Percentiles rank a stretch among this genome's conserved stretches.
Conservation (phyloP, 2,888 invertebrate genomes). For the Caenorhabditis doughertyi region DNA sequence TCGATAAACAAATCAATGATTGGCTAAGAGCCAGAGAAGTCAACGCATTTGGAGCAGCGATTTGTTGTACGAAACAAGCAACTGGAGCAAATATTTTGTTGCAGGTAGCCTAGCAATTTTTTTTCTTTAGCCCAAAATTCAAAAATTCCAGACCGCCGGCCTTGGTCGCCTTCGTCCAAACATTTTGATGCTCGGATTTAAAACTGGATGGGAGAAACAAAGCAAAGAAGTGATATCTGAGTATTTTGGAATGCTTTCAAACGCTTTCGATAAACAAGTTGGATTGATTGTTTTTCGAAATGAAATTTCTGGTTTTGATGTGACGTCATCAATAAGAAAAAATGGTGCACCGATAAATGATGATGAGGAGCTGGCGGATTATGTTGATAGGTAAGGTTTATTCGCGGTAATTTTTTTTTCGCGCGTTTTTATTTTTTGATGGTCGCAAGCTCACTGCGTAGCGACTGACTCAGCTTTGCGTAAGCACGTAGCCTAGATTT, state of each 20-base stretch:
- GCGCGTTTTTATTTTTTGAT: background rate
- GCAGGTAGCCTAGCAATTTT: too few relatives aligned
- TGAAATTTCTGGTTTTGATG: conserved; percentile 59
- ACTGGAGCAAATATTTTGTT: conserved; percentile 59
- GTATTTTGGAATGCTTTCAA: conserved; percentile 62
- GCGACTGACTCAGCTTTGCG: too few relatives aligned
- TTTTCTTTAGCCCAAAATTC: background rate
- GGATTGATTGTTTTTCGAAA: conserved; percentile 64
- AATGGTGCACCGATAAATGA: conserved; percentile 58
- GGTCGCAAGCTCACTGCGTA: too few relatives aligned
- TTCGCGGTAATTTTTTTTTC: too few relatives aligned
- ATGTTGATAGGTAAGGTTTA: conserved; percentile 61
- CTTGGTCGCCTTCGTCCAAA: conserved; percentile 66
- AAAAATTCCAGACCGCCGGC: conserved; percentile 55
- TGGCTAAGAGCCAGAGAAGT: conserved; percentile 53
- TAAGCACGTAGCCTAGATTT: too few relatives aligned
- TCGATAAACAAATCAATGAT: conserved; percentile 65
- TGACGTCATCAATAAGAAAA: conserved; percentile 55
- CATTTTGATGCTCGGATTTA: conserved; percentile 68
- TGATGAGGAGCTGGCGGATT: conserved; percentile 64
- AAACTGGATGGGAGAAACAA: conserved; percentile 59
- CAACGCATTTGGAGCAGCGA: conserved; percentile 61
- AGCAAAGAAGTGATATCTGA: conserved; percentile 43
- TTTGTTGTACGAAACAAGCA: conserved; percentile 55
- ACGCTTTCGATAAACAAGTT: conserved; percentile 65